Percentiles rank a stretch among this genome's conserved stretches.
Evolutionary conservation across 2,797 vertebrate genomes (phyloP).

Genomic region (Tolypeutes matacus): DNA sequence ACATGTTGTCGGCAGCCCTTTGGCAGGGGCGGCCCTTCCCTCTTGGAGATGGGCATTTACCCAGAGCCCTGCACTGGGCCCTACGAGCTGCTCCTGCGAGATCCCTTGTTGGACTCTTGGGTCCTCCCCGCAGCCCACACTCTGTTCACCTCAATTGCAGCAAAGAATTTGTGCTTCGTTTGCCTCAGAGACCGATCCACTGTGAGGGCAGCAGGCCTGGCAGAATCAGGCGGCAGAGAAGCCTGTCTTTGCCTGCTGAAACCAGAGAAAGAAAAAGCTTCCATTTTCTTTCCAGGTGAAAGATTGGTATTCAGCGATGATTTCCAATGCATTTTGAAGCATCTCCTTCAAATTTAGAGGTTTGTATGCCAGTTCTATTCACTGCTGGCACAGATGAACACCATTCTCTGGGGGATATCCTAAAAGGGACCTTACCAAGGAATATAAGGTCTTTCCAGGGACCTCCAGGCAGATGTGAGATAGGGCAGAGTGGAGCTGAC

Average conservation of each 20-base stretch:
- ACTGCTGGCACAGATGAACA: background rate
- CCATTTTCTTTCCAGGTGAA: background rate
- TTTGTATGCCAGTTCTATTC: background rate
- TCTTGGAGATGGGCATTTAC: accelerated
- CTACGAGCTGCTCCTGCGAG: background rate
- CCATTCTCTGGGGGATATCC: accelerated
- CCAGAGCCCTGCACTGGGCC: background rate
- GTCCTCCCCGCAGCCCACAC: background rate
- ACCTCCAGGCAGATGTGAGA: accelerated
- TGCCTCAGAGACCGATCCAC: accelerated
- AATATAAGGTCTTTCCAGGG: background rate
- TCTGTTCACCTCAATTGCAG: conserved; percentile 8
- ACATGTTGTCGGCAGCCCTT: background rate
- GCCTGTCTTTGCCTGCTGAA: background rate
- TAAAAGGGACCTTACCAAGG: background rate
- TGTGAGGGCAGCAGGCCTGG: background rate
- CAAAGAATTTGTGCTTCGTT: conserved; percentile 1
- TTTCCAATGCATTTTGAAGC: conserved; percentile 4
- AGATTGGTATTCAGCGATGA: background rate
- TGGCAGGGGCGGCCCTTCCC: background rate
- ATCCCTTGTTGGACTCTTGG: background rate
- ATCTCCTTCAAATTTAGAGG: background rate
- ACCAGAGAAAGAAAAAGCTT: background rate
- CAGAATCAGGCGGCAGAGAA: background rate
- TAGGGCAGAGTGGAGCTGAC: background rate